Evolutionary conservation across 2,888 invertebrate species (phyloP).

Genomic region (Sialis fuliginosa): DNA sequence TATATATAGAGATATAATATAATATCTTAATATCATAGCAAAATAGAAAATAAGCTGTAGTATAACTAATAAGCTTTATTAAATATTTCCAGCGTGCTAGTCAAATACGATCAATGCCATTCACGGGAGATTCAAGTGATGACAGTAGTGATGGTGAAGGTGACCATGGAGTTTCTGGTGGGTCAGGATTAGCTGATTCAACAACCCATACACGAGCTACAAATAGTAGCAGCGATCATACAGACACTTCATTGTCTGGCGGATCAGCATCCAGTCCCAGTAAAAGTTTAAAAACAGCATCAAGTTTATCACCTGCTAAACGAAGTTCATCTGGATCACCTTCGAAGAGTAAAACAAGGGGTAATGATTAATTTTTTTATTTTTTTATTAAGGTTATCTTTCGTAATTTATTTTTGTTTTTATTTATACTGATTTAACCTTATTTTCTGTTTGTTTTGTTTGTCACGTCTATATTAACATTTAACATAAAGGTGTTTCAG

Average conservation of each 20-base stretch:
- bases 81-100: constrained; percentile 54
- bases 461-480: constrained; percentile 13
- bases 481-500: constrained; percentile 37
- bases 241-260: constrained; percentile 39
- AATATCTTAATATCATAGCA: too few species aligned
- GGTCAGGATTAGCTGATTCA: constrained; percentile 11
- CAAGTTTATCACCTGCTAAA: constrained; percentile 71
- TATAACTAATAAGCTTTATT: not conserved
- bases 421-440: constrained; percentile 4
- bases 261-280: constrained; percentile 65
- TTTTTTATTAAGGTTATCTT: constrained; percentile 2
- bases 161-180: constrained; percentile 25
- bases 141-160: constrained; percentile 88
- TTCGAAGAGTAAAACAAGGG: constrained; percentile 64
- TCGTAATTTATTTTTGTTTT: constrained; percentile 6
- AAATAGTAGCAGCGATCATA: constrained; percentile 30
- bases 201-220: constrained; percentile 27
- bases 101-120: constrained; percentile 90
- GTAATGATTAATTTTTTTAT: constrained; percentile 25
- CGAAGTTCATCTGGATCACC: constrained; percentile 66
- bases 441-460: constrained; percentile 9
- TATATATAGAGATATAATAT: too few species aligned
- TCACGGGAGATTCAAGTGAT: constrained; percentile 86
- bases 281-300: constrained; percentile 71
- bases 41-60: too few species aligned